A percentile compares a stretch with the other conserved stretches of the same genome.
phyloP scores from a whole-genome alignment of 2,888 invertebrate species.

The Euplagia quadripunctaria region DNA sequence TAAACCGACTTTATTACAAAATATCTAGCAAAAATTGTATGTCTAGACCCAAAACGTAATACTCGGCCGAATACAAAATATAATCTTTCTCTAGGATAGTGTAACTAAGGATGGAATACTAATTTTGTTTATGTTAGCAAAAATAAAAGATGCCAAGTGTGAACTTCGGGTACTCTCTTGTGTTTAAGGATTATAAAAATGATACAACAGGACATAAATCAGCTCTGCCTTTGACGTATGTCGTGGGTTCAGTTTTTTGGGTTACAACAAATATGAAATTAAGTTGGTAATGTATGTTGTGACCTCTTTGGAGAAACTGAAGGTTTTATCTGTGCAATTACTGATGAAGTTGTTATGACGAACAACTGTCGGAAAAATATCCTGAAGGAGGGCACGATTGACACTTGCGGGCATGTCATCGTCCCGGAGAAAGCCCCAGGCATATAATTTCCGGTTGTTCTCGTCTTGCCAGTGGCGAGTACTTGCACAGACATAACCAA shows the following conservation, averaged over 20 bases:
- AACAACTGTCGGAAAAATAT: too few relatives aligned
- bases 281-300: too few relatives aligned
- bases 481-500: too few relatives aligned
- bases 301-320: too few relatives aligned
- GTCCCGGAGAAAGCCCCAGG: too few relatives aligned
- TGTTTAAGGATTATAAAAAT: constrained; percentile 11
- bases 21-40: constrained; percentile 27
- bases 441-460: too few relatives aligned
- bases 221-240: not conserved
- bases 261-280: not conserved
- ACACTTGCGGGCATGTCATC: too few relatives aligned
- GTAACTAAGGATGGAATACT: constrained; percentile 44
- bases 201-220: constrained; percentile 3
- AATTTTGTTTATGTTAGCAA: constrained; percentile 36
- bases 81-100: constrained; percentile 24
- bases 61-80: constrained; percentile 24
- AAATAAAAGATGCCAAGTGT: constrained; percentile 15
- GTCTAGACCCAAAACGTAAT: constrained; percentile 38
- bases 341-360: too few relatives aligned
- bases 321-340: too few relatives aligned
- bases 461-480: too few relatives aligned
- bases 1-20: constrained; percentile 21
- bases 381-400: too few relatives aligned
- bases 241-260: not conserved
- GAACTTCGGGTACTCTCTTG: constrained; percentile 2